Base-by-base conservation (phyloP, 2,113 vertebrate species). In the Python bivittatus region DNA sequence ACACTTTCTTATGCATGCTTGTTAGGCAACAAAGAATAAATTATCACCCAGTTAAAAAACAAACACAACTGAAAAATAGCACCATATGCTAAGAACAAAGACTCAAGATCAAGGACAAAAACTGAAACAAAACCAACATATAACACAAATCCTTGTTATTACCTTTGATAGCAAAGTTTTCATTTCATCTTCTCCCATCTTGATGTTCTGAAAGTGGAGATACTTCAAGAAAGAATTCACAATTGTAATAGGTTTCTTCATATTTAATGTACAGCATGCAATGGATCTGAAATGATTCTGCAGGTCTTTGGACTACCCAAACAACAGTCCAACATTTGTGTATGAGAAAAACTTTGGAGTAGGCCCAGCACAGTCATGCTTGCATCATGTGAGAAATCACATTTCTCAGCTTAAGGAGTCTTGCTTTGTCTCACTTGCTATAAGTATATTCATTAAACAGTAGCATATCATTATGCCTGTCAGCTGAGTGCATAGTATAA, bases 101-200 rank as follows among this genome's bases (percentile, higher is more conserved):
- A 38, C 6, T 33, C 27, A 88, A 84, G 25, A 33, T 33, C 88
- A 79, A 53, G 33, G 53, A 52, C 38, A 48, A 17, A 2, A 83
- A 0, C 22, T 25, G 44, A 79, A 23, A 87, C 0, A 17, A 25
- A 13, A 33, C 22, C 44, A 1, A 23, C 15, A 53, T 3, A 54
- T 22, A 0, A n/a, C 33, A 1, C 25, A 52, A 11, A 23, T 20
- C 0, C 20, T 0, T 44, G 1, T 0, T 87, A 92, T 97, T 97
- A 99, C 99, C 98, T 99, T 98, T 72, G 98, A 94, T 92, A 99
- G 95, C 88, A 99, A 97, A 0, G 97, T 98, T 87, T 96, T 97
- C 88, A 91, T 96, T 95, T 99, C 98, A 29, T 96, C 98, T 13
- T 93, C 91, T 12, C 91, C 92, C 2, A 94, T 85, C 0, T 33